Conservation (phyloP, 1,140 invertebrate genomes). For the Panulirus ornatus region DNA sequence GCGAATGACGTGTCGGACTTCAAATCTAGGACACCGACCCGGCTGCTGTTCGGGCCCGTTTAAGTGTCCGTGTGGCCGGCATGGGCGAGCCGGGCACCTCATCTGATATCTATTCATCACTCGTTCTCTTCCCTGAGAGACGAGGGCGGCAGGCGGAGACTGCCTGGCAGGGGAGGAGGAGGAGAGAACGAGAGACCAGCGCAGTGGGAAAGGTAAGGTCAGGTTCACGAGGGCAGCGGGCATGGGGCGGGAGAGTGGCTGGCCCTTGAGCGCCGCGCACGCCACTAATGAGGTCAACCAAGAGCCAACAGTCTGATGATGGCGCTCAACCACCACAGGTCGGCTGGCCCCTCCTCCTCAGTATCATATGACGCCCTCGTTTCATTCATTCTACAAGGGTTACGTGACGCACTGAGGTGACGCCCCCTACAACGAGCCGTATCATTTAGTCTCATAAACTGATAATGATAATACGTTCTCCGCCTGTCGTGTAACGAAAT, state of each 20-base stretch:
- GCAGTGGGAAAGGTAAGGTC: background rate
- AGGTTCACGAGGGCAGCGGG: background rate
- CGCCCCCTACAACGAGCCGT: too few relatives aligned
- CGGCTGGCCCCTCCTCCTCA: too few relatives aligned
- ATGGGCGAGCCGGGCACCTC: too few relatives aligned
- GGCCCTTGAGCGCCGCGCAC: background rate
- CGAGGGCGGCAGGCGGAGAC: background rate
- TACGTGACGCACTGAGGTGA: too few relatives aligned
- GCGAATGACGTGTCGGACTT: background rate
- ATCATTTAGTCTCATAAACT: too few relatives aligned
- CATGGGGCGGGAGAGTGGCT: background rate
- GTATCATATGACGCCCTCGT: too few relatives aligned
- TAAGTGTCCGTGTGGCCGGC: too few relatives aligned
- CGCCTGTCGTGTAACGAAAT: too few relatives aligned
- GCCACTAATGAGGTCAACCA: background rate
- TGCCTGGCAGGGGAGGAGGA: background rate
- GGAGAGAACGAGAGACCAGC: background rate
- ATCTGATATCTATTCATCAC: too few relatives aligned
- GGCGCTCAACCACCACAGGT: background rate
- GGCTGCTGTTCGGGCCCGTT: too few relatives aligned
- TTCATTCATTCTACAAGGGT: too few relatives aligned
- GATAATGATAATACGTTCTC: too few relatives aligned
- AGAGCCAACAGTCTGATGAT: background rate
- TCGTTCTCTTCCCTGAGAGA: background rate
- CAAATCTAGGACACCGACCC: constrained; percentile 3